Evolutionary conservation across 92 coral and sea anemone species (phyloP).

Genomic region (Palythoa grandiflora): DNA sequence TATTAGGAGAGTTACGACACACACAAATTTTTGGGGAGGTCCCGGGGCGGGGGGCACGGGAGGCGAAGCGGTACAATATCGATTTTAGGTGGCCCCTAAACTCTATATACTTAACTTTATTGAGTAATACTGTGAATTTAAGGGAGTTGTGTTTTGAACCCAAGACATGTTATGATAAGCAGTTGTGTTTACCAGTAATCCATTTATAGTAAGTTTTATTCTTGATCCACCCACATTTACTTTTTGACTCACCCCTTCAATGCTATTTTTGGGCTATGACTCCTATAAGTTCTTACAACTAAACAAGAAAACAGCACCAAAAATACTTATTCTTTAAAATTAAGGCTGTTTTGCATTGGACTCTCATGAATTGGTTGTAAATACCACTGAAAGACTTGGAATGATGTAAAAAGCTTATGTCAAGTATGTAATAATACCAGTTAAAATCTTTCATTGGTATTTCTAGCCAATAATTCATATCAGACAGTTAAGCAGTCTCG

Average conservation of each 20-base stretch:
- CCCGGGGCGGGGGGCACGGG: background rate
- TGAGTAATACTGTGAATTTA: conserved; percentile 31
- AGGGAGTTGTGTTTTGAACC: conserved; percentile 37
- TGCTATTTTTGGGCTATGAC: background rate
- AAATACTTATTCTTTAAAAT: background rate
- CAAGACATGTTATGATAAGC: conserved; percentile 46
- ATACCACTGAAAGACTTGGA: background rate
- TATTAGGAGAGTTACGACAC: no score
- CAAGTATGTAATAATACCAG: background rate
- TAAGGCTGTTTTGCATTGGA: background rate
- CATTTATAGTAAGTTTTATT: conserved; percentile 20
- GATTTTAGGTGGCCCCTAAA: no score
- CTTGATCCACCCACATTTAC: background rate
- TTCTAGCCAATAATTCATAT: background rate
- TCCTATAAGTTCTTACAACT: background rate
- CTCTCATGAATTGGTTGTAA: background rate
- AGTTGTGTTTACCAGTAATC: conserved; percentile 45
- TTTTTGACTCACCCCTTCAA: background rate
- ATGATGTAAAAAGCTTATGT: background rate
- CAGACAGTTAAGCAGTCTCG: background rate
- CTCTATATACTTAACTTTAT: conserved; percentile 6
- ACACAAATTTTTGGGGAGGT: background rate
- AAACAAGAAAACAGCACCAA: background rate
- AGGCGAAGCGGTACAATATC: no score
- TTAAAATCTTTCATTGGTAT: background rate